Conservation (phyloP, 2,797 vertebrate species). For the Ambastaia sidthimunki region DNA sequence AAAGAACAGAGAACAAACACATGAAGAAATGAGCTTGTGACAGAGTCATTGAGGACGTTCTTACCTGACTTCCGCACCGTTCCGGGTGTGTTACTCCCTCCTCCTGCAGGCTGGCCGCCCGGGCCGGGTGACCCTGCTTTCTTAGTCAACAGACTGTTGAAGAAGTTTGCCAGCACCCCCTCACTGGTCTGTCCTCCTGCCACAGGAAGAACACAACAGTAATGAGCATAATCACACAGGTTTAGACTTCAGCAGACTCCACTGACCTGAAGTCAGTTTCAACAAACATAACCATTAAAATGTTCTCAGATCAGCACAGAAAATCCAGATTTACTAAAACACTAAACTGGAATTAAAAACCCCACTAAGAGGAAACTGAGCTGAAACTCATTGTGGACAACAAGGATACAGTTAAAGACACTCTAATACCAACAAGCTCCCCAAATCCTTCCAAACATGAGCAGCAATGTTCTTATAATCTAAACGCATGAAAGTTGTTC, state of each 20-base stretch:
- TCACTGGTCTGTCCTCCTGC: constrained; percentile 95
- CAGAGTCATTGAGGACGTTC: neutral
- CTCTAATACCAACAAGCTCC: constrained; percentile 17
- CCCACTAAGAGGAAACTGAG: neutral
- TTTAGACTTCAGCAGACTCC: neutral
- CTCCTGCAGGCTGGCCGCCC: constrained; percentile 79
- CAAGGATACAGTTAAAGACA: constrained; percentile 2
- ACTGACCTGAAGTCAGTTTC: no score
- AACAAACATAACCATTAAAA: neutral
- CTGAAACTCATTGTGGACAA: neutral
- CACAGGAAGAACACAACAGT: constrained; percentile 1
- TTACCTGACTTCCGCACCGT: constrained; percentile 95
- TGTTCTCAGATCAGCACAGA: neutral
- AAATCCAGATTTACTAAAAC: neutral
- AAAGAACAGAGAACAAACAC: constrained; percentile 38
- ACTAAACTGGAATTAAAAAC: no score
- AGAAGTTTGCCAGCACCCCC: constrained; percentile 98
- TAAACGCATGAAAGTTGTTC: neutral
- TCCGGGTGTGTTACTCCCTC: constrained; percentile 85
- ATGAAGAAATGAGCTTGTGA: no score
- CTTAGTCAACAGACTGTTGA: constrained; percentile 87
- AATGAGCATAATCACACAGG: constrained; percentile 20
- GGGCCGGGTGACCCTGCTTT: constrained; percentile 92
- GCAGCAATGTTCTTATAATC: constrained; percentile 6
- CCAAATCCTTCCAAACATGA: constrained; percentile 22